Evolutionary conservation across 2,797 vertebrate genomes (phyloP).

Genomic region (Mormyrus hasselquistii): DNA sequence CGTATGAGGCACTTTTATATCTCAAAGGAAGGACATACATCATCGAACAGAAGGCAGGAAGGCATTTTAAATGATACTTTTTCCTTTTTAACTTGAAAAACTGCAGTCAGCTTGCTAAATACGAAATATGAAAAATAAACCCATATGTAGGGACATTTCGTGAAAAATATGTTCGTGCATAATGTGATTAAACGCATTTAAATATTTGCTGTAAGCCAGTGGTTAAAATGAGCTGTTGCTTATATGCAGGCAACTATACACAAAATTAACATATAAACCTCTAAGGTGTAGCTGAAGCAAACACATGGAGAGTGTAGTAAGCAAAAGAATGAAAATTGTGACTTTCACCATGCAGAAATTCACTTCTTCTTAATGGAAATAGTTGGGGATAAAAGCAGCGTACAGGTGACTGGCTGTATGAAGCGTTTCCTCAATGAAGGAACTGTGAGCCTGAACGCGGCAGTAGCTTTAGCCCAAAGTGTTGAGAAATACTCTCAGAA

Average conservation of each 20-base stretch:
- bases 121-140: background rate
- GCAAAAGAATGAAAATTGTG: background rate
- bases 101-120: background rate
- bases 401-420: background rate
- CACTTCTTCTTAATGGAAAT: background rate
- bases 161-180: background rate
- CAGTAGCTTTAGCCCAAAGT: background rate
- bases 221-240: background rate
- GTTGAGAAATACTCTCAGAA: background rate
- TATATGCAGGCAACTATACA: background rate
- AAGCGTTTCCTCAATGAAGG: background rate
- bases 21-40: slow-evolving; percentile 3
- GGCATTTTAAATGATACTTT: background rate
- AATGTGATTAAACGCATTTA: background rate
- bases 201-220: background rate
- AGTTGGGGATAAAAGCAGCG: background rate
- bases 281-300: background rate
- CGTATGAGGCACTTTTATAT: background rate
- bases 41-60: background rate
- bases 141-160: background rate
- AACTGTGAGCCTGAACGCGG: background rate
- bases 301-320: background rate
- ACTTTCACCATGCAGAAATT: background rate
- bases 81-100: background rate
- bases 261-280: background rate